Base-by-base conservation (phyloP, 2,113 vertebrate species). In the Himantopus leucocephalus region DNA sequence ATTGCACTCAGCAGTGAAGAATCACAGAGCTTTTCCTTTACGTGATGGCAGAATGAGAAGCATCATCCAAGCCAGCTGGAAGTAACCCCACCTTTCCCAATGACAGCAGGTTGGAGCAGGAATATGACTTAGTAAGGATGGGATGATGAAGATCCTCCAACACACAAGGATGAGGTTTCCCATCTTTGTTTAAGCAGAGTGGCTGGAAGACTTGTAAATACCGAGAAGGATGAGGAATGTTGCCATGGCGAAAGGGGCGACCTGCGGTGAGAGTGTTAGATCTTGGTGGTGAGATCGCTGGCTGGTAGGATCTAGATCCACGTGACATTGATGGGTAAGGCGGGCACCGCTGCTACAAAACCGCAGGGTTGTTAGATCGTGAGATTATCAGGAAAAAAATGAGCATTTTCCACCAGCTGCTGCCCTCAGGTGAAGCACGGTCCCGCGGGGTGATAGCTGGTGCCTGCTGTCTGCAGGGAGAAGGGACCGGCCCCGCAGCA, bases 81-180 rank as follows among this genome's bases (percentile, higher is more conserved):
- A 63, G n/a, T 4, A 10, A 35, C 37, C 37, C 37, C 0, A 0
- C 43, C 37, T 11, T 26, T 59, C 17, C 43, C 37, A 24, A 5
- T 0, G 10, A 14, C 24, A 18, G 1, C 10, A 20, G 80, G 16
- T 3, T n/a, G 43, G 53, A 73, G n/a, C 30, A 59, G 29, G 47
- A 70, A 30, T 35, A 12, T 1, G 1, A 11, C 48, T 37, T 17
- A 10, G 41, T 21, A 55, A 30, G 23, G 50, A 55, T 1, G 34
- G 52, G 52, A 77, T 2, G 4, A 9, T 4, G 23, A 89, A 66
- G 34, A 43, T n/a, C 53, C 27, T 29, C 48, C 66, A 50, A 9
- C 14, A 53, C 20, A 30, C 34, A 9, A 27, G 32, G 39, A 35
- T 30, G 50, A 70, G 8, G 8, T 48, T 91, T 45, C 45, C 35